Evolutionary conservation across 2,113 vertebrate genomes (phyloP).

Genomic region (Drymodes brunneopygia): DNA sequence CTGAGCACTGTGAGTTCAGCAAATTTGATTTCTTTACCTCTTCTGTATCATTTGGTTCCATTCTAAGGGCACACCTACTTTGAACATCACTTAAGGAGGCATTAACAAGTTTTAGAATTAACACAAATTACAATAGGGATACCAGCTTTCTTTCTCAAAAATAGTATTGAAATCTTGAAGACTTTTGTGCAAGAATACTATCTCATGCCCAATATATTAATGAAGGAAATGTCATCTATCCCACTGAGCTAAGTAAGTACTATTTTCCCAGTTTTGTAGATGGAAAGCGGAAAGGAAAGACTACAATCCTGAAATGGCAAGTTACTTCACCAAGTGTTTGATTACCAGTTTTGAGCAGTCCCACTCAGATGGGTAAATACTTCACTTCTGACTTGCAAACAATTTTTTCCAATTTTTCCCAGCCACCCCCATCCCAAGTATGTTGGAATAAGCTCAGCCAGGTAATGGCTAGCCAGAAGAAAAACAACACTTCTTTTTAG

Average conservation of each 20-base stretch:
- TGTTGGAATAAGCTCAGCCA: conserved; percentile 18
- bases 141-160: not conserved
- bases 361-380: not conserved
- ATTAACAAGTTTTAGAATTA: not conserved
- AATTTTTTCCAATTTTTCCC: conserved; percentile 6
- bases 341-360: not conserved
- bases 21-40: not conserved
- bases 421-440: not conserved
- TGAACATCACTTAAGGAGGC: not conserved
- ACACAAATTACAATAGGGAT: not conserved
- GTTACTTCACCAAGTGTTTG: conserved; percentile 1
- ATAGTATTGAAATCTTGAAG: not conserved
- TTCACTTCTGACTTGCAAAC: not conserved
- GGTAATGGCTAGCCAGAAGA: conserved; percentile 17
- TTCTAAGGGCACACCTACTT: not conserved
- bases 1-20: not conserved
- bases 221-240: not conserved
- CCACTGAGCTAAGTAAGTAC: not conserved
- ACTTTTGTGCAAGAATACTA: not conserved
- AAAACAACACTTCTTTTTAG: conserved; percentile 46
- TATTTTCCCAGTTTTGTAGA: not conserved
- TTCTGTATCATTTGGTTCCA: not conserved
- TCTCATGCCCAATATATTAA: not conserved
- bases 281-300: not conserved
- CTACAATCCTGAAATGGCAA: not conserved